Base-by-base conservation (phyloP, 1,140 invertebrate genomes). In the Mactra quadrangularis region DNA sequence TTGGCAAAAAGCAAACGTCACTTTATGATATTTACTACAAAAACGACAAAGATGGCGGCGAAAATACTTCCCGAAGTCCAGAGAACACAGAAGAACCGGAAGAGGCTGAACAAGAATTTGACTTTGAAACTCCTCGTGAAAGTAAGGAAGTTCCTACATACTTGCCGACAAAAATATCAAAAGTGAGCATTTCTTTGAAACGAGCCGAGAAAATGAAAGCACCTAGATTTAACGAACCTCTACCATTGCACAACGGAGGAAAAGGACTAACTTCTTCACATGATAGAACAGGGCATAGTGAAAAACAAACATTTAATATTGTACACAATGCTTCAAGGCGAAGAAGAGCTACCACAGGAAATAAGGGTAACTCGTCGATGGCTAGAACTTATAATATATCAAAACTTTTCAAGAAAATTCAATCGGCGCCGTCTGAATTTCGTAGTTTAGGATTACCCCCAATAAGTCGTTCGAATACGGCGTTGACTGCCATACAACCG, bases 11-110 rank as follows among this genome's bases (percentile, higher is more conserved):
- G 41, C 68, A 74, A 22, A 71, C 52, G 59, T 82, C 79, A 15
- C 33, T 82, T 2, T 82, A 82, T 45, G 70, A 82, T 27, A 82
- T 82, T 15, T 81, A 71, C n/a, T 81, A 81, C 53, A 81, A 81
- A 50, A 66, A 81, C 53, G 53, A 22, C 15, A 50, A 38, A 59
- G 66, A 81, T 22, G 3, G 25, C 19, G 33, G 19, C 4, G 52
- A 59, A 31, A 25, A 68, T 31, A 35, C 47, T 27, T n/a, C 6
- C 6, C n/a, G n/a, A 7, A 27, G 25, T 7, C 50, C 38, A 22
- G 22, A 68, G 13, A n/a, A 27, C 15, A 41, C 52, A 17, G 33
- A 29, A 11, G 35, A 33, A 15, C 17, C 38, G 22, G 25, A 66
- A 17, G 52, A 47, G 25, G 22, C 47, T 3, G n/a, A 57, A 11